These are phyloP conservation scores for Peribatodes rhomboidaria DNA, from an alignment of 2,888 invertebrate species.

Conservation along the genomic window DNA sequence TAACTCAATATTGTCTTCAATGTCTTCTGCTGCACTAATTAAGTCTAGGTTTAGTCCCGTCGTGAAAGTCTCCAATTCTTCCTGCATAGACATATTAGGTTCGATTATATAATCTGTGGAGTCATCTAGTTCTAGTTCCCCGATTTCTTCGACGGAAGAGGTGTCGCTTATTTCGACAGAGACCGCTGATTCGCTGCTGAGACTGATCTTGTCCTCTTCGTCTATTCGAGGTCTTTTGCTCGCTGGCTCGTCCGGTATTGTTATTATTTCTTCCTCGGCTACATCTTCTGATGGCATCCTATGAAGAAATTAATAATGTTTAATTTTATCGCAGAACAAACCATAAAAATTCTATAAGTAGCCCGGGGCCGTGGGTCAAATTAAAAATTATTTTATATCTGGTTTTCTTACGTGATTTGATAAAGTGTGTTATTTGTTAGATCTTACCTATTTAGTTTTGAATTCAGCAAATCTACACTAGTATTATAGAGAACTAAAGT, in stretches of 20 bases:
- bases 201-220: slow-evolving; percentile 67
- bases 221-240: slow-evolving; percentile 63
- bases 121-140: slow-evolving; percentile 29
- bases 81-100: slow-evolving; percentile 1
- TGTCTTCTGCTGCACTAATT: not conserved
- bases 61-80: slow-evolving; percentile 1
- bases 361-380: too few species aligned
- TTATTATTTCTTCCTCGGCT: slow-evolving; percentile 51
- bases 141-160: slow-evolving; percentile 54
- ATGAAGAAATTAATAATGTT: slow-evolving; percentile 25
- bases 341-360: too few species aligned
- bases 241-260: slow-evolving; percentile 66
- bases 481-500: too few species aligned
- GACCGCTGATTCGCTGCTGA: slow-evolving; percentile 70
- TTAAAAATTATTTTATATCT: too few species aligned
- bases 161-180: slow-evolving; percentile 68
- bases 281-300: slow-evolving; percentile 58
- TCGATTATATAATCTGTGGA: slow-evolving; percentile 29
- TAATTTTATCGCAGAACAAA: too few species aligned
- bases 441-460: too few species aligned
- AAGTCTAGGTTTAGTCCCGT: not conserved
- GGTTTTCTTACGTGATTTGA: too few species aligned
- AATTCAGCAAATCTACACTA: too few species aligned
- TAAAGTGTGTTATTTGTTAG: too few species aligned
- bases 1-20: not conserved